Conservation (phyloP, 2,888 invertebrate genomes). For the Andrena praecox region DNA sequence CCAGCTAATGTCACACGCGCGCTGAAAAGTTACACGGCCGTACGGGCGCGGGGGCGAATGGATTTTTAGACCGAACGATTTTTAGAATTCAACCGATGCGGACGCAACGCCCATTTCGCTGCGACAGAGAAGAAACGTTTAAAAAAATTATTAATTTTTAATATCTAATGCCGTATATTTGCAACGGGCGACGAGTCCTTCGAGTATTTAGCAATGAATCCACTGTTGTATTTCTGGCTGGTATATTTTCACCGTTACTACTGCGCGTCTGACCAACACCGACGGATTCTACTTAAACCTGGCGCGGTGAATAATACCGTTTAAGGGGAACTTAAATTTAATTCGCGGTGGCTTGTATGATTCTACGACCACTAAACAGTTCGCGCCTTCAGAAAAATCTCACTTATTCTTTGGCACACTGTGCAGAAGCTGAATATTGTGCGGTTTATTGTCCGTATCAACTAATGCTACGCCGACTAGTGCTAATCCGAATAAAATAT, state of each 20-base stretch:
- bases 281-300: background rate
- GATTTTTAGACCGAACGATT: conserved; percentile 38
- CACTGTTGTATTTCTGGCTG: background rate
- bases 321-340: too few relatives aligned
- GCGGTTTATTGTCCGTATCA: background rate
- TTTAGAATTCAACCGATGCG: conserved; percentile 14
- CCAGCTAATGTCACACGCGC: conserved; percentile 71
- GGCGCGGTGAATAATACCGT: background rate
- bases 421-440: too few relatives aligned
- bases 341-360: background rate
- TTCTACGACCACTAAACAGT: too few relatives aligned
- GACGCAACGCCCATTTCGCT: background rate
- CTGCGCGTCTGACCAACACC: background rate
- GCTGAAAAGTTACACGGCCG: conserved; percentile 58
- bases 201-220: background rate
- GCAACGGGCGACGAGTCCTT: background rate
- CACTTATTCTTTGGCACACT: too few relatives aligned
- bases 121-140: background rate
- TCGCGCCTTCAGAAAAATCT: too few relatives aligned
- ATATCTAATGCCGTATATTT: background rate
- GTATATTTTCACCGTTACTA: background rate
- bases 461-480: too few relatives aligned
- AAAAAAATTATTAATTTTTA: background rate
- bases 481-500: background rate
- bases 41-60: conserved; percentile 14